Conservation (phyloP, 1,140 invertebrate species). For the Belonocnema kinseyi region DNA sequence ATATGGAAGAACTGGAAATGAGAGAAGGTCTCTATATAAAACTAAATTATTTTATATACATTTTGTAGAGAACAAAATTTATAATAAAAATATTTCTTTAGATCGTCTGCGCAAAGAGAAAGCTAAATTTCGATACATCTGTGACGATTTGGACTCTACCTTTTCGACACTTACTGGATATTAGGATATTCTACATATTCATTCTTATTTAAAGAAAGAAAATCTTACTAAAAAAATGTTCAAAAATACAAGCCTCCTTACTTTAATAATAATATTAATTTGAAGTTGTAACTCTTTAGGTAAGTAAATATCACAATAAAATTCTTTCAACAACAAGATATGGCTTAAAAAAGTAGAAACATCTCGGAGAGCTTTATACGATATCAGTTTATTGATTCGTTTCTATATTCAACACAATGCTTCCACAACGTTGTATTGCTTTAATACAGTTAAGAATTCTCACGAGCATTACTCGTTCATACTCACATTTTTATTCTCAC, state of each 20-base stretch:
- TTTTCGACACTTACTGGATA: constrained; percentile 88
- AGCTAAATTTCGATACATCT: constrained; percentile 83
- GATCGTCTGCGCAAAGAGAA: constrained; percentile 86
- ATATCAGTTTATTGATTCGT: constrained; percentile 71
- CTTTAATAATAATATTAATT: background rate
- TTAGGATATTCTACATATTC: constrained; percentile 66
- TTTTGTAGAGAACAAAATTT: constrained; percentile 25
- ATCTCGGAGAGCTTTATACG: constrained; percentile 43
- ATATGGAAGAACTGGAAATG: constrained; percentile 90
- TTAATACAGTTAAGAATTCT: constrained; percentile 59
- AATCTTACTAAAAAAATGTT: background rate
- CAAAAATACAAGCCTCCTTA: constrained; percentile 10
- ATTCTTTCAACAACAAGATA: background rate
- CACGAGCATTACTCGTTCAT: constrained; percentile 15
- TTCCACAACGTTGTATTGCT: constrained; percentile 59
- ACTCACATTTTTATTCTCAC: constrained; percentile 16
- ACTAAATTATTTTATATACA: constrained; percentile 10
- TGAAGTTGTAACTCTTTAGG: background rate
- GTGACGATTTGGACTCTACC: constrained; percentile 88
- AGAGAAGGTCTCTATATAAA: constrained; percentile 82
- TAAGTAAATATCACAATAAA: no score
- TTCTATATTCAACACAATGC: constrained; percentile 66
- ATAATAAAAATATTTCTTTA: constrained; percentile 62
- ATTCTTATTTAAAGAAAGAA: background rate
- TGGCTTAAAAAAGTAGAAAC: no score